Conservation (phyloP, 2,888 invertebrate species). For the Empis livida region DNA sequence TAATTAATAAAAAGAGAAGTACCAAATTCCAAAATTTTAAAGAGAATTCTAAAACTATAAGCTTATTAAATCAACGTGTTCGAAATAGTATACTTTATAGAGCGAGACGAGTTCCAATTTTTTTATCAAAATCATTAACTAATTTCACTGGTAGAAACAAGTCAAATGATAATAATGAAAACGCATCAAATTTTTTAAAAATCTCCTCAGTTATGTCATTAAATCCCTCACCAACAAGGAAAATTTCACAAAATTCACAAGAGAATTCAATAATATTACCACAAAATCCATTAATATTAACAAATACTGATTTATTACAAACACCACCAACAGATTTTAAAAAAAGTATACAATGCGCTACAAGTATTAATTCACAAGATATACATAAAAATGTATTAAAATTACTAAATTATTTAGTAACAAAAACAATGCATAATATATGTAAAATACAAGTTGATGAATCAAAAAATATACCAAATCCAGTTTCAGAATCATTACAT, state of each 20-base stretch:
- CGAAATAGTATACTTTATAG: slow-evolving; percentile 18
- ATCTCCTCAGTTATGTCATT: neutral
- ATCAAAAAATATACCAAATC: slow-evolving; percentile 26
- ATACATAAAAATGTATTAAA: slow-evolving; percentile 3
- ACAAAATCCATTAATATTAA: neutral
- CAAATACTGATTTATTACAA: neutral
- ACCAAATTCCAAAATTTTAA: neutral
- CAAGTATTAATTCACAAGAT: neutral
- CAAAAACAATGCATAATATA: slow-evolving; percentile 11
- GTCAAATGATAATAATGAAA: neutral
- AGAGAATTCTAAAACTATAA: slow-evolving; percentile 18
- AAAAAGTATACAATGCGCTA: too few species aligned
- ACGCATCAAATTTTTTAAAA: neutral
- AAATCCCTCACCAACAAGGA: neutral
- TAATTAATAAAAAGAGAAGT: neutral
- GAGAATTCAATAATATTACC: slow-evolving; percentile 21
- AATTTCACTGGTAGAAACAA: neutral
- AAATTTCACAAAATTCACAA: slow-evolving; percentile 10
- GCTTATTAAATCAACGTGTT: slow-evolving; percentile 20
- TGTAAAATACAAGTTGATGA: slow-evolving; percentile 25
- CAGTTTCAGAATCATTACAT: slow-evolving; percentile 12
- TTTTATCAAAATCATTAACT: neutral
- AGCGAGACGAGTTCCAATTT: neutral
- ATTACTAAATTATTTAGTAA: slow-evolving; percentile 10
- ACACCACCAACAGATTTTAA: neutral